These are phyloP conservation scores for Apamea epomidion DNA, from an alignment of 2,888 invertebrate species.

Conservation along the genomic window DNA sequence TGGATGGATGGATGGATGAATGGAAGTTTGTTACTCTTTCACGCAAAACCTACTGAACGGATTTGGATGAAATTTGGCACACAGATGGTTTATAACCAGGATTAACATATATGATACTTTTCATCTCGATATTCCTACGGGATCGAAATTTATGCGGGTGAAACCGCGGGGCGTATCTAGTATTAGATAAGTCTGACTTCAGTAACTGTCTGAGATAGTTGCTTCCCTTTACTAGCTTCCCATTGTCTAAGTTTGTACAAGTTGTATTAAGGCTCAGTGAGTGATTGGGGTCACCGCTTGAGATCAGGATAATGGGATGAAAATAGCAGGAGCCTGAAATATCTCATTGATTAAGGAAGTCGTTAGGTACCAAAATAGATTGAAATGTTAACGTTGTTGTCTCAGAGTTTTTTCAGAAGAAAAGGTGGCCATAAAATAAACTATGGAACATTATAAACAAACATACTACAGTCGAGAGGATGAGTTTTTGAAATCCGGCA, in stretches of 20 bases:
- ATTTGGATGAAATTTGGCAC: too few species aligned
- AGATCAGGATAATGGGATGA: slow-evolving; percentile 7
- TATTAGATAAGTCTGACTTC: slow-evolving; percentile 35
- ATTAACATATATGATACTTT: too few species aligned
- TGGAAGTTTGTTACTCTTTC: too few species aligned
- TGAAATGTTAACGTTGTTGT: neutral
- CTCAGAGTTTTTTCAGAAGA: neutral
- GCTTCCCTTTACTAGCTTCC: slow-evolving; percentile 28
- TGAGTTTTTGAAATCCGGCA: neutral
- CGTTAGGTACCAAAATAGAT: neutral
- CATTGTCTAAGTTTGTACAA: slow-evolving; percentile 48
- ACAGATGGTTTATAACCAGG: too few species aligned
- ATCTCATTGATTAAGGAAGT: neutral
- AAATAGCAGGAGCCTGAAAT: slow-evolving; percentile 17
- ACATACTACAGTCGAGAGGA: neutral
- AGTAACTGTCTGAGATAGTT: slow-evolving; percentile 42
- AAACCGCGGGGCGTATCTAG: too few species aligned
- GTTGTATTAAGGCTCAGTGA: slow-evolving; percentile 19
- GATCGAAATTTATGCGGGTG: too few species aligned
- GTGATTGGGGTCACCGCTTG: slow-evolving; percentile 33
- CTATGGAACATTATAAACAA: neutral
- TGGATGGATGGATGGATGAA: too few species aligned
- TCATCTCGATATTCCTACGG: too few species aligned
- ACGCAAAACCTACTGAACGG: too few species aligned
- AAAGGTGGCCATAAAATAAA: neutral